phyloP scores from a whole-genome alignment of 1,140 invertebrate species.

The Pteromalus puparum region DNA sequence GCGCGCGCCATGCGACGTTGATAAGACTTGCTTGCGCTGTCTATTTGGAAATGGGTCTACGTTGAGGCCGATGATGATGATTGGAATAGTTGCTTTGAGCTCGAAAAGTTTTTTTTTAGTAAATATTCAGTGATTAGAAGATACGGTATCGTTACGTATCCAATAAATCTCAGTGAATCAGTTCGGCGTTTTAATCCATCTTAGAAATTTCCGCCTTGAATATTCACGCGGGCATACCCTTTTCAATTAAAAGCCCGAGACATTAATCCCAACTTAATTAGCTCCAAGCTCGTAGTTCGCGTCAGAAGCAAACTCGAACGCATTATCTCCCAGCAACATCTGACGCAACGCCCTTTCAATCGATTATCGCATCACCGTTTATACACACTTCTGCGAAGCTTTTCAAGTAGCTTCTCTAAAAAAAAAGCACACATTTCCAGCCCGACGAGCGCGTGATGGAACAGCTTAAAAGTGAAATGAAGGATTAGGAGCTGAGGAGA shows the following conservation, averaged over 20 bases:
- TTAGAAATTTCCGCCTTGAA: background rate
- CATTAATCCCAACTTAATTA: slow-evolving; percentile 15
- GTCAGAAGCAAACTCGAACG: background rate
- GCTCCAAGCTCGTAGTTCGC: background rate
- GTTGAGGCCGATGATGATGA: no score
- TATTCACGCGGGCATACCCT: background rate
- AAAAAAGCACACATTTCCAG: background rate
- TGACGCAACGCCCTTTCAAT: background rate
- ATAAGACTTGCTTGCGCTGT: background rate
- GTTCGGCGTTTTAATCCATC: background rate
- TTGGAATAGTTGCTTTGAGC: no score
- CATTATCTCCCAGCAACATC: background rate
- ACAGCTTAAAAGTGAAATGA: slow-evolving; percentile 25
- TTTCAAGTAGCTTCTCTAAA: background rate
- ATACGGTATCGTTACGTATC: background rate
- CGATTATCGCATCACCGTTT: background rate
- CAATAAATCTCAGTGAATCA: background rate
- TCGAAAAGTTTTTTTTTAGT: no score
- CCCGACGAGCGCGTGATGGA: background rate
- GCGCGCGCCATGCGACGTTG: background rate
- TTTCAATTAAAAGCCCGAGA: background rate
- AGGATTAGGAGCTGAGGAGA: slow-evolving; percentile 6
- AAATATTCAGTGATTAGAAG: no score
- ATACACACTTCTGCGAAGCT: background rate
- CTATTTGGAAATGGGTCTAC: background rate